Evolutionary conservation across 2,888 invertebrate genomes (phyloP), one percentile per base, ranked within the genome.

Genomic region (Torymus auratus): DNA sequence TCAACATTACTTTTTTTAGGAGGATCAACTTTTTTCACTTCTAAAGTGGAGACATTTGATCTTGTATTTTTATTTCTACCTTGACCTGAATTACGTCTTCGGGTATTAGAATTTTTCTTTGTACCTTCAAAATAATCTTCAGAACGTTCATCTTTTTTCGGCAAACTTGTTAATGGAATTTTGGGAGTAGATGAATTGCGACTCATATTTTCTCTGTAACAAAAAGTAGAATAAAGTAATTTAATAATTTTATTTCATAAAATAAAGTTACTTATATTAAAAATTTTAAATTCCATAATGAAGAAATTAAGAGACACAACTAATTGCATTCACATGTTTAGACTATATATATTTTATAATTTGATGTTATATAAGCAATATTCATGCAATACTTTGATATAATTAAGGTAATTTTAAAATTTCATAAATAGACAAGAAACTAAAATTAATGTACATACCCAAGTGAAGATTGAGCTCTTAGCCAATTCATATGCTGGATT

Each of bases 401-500:
- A 53, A 15, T 53, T n/a, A 65, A 67, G 11, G 10, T 15, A 20
- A 67, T 53, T 67, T 53, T 20, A 70, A 69, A 56, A 2, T 55
- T 20, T 56, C 60, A 41, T 58, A 58, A 70, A 12, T 7, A 50
- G 7, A 10, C 13, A 60, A 58, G 2, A 50, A 53, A n/a, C 52
- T 60, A 72, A 69, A 64, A 74, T 61, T 41, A 55, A 20, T 17
- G 5, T 82, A 81, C 84, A 15, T 83, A 85, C 85, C 75, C 23
- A 67, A 23, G 11, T 12, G 28, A n/a, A n/a, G 75, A 11, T 4
- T 53, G 28, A 82, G 41, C 81, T 84, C 86, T 88, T 73, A 88
- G 84, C 88, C 88, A 88, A 62, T 83, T 80, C 88, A 88, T 86
- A 61, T 78, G 84, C 80, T 85, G 86, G 52, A 88, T 70, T 78